Conservation (phyloP, 2,797 vertebrate species). For the Malacoctenus gilli region DNA sequence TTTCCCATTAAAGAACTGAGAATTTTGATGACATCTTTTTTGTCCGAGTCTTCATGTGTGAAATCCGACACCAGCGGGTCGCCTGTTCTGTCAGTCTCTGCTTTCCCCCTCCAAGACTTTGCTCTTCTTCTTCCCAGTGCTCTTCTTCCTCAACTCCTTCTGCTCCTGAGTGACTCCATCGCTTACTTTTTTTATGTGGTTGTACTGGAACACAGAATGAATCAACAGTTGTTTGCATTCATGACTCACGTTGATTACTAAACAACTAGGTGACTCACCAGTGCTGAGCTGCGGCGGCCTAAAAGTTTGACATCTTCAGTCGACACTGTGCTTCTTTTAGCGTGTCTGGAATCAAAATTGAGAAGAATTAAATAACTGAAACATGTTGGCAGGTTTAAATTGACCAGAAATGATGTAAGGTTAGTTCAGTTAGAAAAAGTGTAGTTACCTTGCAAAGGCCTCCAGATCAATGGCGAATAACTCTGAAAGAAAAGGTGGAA, state of each 20-base stretch:
- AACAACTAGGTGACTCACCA: too few species aligned
- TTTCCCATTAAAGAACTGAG: too few species aligned
- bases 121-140: constrained; percentile 74
- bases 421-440: not conserved
- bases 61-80: constrained; percentile 48
- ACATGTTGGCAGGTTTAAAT: too few species aligned
- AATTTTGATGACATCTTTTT: constrained; percentile 19
- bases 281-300: constrained; percentile 87
- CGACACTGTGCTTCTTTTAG: constrained; percentile 88
- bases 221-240: too few species aligned
- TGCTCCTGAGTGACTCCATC: constrained; percentile 81
- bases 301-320: constrained; percentile 93
- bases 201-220: constrained; percentile 77
- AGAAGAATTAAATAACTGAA: too few species aligned
- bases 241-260: too few species aligned
- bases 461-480: constrained; percentile 92
- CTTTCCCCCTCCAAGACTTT: constrained; percentile 71
- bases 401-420: too few species aligned
- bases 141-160: constrained; percentile 77
- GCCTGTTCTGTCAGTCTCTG: constrained; percentile 62
- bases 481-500: constrained; percentile 74
- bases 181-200: constrained; percentile 79
- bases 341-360: constrained; percentile 84
- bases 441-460: constrained; percentile 90
- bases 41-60: constrained; percentile 43